phyloP scores from a whole-genome alignment of 1,140 invertebrate species.

The Eriocheir sinensis region DNA sequence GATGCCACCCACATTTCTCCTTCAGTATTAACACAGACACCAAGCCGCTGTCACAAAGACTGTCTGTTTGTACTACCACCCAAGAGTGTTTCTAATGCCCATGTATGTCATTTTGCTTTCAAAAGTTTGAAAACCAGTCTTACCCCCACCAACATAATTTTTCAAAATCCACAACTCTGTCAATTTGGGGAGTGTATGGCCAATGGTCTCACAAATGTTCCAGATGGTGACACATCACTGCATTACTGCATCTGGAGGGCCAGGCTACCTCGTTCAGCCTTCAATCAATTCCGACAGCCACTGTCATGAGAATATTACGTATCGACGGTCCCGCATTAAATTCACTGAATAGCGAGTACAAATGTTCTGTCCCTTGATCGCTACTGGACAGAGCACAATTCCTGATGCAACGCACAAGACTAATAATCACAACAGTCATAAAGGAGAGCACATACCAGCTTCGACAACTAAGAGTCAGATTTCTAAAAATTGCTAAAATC shows the following conservation, averaged over 20 bases:
- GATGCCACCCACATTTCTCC: slow-evolving; percentile 62
- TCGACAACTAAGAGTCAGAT: slow-evolving; percentile 71
- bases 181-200: slow-evolving; percentile 69
- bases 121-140: slow-evolving; percentile 54
- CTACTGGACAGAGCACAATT: slow-evolving; percentile 59
- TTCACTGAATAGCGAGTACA: slow-evolving; percentile 47
- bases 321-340: slow-evolving; percentile 38
- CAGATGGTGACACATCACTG: slow-evolving; percentile 68
- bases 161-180: slow-evolving; percentile 57
- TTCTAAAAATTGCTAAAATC: slow-evolving; percentile 66
- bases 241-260: slow-evolving; percentile 49
- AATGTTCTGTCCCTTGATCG: slow-evolving; percentile 53
- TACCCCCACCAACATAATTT: slow-evolving; percentile 50
- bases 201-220: slow-evolving; percentile 71
- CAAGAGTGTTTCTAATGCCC: slow-evolving; percentile 66
- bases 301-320: slow-evolving; percentile 46
- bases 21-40: slow-evolving; percentile 55
- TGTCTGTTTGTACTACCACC: slow-evolving; percentile 61
- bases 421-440: slow-evolving; percentile 69
- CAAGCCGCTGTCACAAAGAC: slow-evolving; percentile 50
- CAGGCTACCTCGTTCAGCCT: slow-evolving; percentile 35
- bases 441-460: slow-evolving; percentile 53
- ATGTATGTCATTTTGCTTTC: slow-evolving; percentile 63
- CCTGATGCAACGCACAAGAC: slow-evolving; percentile 39
- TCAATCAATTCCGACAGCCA: slow-evolving; percentile 56